These are phyloP conservation scores for Drosophila fungiperda DNA, from an alignment of 2,888 invertebrate species.

Conservation along the genomic window DNA sequence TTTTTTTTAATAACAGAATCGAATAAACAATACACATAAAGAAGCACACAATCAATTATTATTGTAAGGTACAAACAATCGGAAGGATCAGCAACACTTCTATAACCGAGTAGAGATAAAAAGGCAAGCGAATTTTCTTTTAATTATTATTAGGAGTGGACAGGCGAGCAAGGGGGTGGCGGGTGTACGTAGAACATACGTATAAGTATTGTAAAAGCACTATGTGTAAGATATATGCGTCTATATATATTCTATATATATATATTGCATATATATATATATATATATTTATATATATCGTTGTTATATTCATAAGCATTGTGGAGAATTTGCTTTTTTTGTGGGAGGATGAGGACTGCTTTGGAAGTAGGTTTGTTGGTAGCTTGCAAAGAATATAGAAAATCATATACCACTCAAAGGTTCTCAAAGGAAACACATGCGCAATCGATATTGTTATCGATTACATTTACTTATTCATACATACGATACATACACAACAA, in stretches of 20 bases:
- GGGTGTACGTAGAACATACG: constrained; percentile 9
- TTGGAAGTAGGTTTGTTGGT: constrained; percentile 6
- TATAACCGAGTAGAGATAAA: constrained; percentile 34
- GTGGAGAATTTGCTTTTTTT: constrained; percentile 5
- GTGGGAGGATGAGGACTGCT: neutral
- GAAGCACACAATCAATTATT: constrained; percentile 22
- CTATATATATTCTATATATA: constrained; percentile 30
- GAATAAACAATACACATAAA: constrained; percentile 20
- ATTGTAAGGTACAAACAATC: constrained; percentile 32
- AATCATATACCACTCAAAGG: constrained; percentile 55
- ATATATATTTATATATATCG: constrained; percentile 33
- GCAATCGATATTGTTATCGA: constrained; percentile 48
- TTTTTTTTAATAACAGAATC: constrained; percentile 41
- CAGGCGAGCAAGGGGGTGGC: constrained; percentile 1
- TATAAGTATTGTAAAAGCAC: constrained; percentile 40
- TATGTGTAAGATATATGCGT: constrained; percentile 38
- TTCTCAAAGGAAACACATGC: constrained; percentile 39
- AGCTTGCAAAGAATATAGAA: constrained; percentile 44
- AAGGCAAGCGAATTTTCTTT: constrained; percentile 35
- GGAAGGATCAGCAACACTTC: constrained; percentile 52
- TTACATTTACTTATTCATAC: constrained; percentile 71
- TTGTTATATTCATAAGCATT: constrained; percentile 30
- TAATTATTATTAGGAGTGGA: neutral
- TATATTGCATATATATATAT: constrained; percentile 45
- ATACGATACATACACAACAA: constrained; percentile 78